A percentile compares a stretch with the other conserved stretches of the same genome.
Conservation (phyloP, 1,140 invertebrate species). For the Atta texana region DNA sequence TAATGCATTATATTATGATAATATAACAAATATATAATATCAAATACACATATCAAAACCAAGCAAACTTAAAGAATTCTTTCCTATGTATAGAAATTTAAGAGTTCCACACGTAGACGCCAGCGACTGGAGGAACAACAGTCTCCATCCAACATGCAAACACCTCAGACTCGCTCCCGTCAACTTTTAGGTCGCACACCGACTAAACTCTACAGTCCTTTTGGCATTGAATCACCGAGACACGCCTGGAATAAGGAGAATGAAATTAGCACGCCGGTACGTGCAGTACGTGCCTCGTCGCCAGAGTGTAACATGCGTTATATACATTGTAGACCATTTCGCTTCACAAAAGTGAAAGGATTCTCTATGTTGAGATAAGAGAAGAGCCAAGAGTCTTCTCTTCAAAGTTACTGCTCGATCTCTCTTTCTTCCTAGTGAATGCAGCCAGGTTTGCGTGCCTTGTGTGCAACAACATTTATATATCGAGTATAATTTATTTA, state of each 20-base stretch:
- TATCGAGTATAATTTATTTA: slow-evolving; percentile 64
- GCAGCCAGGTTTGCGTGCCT: slow-evolving; percentile 65
- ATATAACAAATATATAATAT: background rate
- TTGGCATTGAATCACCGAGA: slow-evolving; percentile 88
- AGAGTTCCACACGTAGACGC: slow-evolving; percentile 87
- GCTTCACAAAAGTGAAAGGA: slow-evolving; percentile 78
- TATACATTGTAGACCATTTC: slow-evolving; percentile 75
- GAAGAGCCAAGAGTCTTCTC: background rate
- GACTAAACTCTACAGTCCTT: slow-evolving; percentile 89
- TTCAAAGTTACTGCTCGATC: slow-evolving; percentile 57
- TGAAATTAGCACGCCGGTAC: slow-evolving; percentile 61
- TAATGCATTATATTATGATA: background rate
- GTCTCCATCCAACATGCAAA: slow-evolving; percentile 83
- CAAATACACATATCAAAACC: background rate
- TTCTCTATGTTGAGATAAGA: slow-evolving; percentile 81
- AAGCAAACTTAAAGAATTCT: background rate
- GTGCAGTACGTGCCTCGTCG: slow-evolving; percentile 45
- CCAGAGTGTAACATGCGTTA: slow-evolving; percentile 57
- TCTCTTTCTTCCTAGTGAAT: slow-evolving; percentile 50
- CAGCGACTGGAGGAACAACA: slow-evolving; percentile 87
- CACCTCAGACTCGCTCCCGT: slow-evolving; percentile 86
- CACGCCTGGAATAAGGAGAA: slow-evolving; percentile 82
- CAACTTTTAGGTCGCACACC: slow-evolving; percentile 88
- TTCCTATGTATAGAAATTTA: slow-evolving; percentile 85
- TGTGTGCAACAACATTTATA: slow-evolving; percentile 57